Conservation (phyloP, 2,888 invertebrate genomes). For the Eilema griseolum region DNA sequence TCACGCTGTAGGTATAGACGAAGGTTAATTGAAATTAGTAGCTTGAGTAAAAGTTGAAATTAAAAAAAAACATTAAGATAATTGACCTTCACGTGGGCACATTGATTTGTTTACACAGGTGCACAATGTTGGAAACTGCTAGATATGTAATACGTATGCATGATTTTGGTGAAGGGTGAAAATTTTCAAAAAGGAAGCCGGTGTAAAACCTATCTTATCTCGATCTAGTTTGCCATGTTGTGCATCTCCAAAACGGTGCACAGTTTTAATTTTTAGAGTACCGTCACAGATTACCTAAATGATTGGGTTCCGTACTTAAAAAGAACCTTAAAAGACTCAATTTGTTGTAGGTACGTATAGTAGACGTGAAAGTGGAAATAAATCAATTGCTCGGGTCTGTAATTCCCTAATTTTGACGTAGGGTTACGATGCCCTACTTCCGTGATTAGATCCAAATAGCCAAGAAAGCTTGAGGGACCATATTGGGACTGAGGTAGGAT, state of each 20-base stretch:
- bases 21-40: slow-evolving; percentile 24
- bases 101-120: slow-evolving; percentile 40
- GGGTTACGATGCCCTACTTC: too few relatives aligned
- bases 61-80: slow-evolving; percentile 29
- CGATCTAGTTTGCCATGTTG: too few relatives aligned
- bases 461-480: too few relatives aligned
- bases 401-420: background rate
- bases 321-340: background rate
- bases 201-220: too few relatives aligned
- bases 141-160: slow-evolving; percentile 28
- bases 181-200: too few relatives aligned
- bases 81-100: slow-evolving; percentile 28
- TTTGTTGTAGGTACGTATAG: background rate
- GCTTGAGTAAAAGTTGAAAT: slow-evolving; percentile 28
- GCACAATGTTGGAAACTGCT: slow-evolving; percentile 34
- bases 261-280: too few relatives aligned
- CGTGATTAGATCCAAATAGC: too few relatives aligned
- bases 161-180: too few relatives aligned
- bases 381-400: background rate
- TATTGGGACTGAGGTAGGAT: too few relatives aligned
- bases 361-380: background rate
- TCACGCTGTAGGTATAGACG: slow-evolving; percentile 20
- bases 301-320: background rate
- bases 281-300: too few relatives aligned
- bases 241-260: background rate